Base-by-base conservation (phyloP, 2,888 invertebrate species). In the Mechanitis mazaeus region DNA sequence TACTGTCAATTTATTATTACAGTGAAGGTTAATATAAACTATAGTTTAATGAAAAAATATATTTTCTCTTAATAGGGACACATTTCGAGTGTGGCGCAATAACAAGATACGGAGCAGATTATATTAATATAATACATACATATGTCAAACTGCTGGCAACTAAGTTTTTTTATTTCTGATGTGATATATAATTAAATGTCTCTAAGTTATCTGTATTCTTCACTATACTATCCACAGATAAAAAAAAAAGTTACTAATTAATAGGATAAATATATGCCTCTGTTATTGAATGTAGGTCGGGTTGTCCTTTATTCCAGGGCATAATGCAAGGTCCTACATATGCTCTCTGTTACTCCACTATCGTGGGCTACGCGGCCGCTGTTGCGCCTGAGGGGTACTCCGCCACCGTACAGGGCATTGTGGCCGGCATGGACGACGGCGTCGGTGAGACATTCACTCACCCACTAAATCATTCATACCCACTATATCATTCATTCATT, bases 371-470 rank as follows among this genome's bases (percentile, higher is more conserved):
- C 71, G 94, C 94, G 2, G 93, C 93, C 0, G 90, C 89, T 1
- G 92, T 93, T 3, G 92, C 94, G 0, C 94, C 94, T 0, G 92
- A 92, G 0, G 95, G 96, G 0, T 94, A 95, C 62, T 94, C 95
- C 3, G 96, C 96, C 6, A 96, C 96, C 0, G 94, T 96, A 63
- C 96, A 97, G 78, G 96, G 96, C 0, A 92, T 96, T 38, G 94
- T 95, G 46, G 95, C 96, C 1, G 96, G 96, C n/a, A 94, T 96
- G 93, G 96, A 96, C 75, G 96, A 96, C 75, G 96, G 96, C 0
- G 85, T 96, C 38, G 95, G 94, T 94, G 75, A 81, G 88, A 31
- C 2, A 50, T n/a, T 20, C n/a, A 20, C 47, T 3, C 47, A 47
- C 47, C 6, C 47, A 20, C 47, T 35, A 35, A 35, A 35, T 35